phyloP scores from a whole-genome alignment of 1,140 invertebrate species.

The Drosophila takahashii region DNA sequence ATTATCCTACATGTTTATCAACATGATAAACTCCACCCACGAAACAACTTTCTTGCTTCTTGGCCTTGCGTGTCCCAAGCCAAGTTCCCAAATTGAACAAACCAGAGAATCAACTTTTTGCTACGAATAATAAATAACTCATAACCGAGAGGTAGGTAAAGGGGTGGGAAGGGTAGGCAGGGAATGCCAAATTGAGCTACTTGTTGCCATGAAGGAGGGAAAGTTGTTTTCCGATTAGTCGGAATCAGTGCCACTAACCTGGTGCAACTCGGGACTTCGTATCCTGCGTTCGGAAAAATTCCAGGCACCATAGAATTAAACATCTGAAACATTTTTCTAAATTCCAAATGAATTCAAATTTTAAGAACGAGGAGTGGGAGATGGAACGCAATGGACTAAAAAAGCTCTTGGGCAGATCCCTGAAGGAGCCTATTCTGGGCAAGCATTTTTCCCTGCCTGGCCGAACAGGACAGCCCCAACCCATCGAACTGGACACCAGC shows the following conservation, averaged over 20 bases:
- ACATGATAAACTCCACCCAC: slow-evolving; percentile 40
- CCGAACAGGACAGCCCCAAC: slow-evolving; percentile 78
- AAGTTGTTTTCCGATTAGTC: slow-evolving; percentile 35
- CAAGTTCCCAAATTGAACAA: slow-evolving; percentile 57
- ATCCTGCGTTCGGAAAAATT: slow-evolving; percentile 2
- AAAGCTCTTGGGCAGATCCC: slow-evolving; percentile 84
- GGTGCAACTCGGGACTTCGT: slow-evolving; percentile 31
- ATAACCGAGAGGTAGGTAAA: slow-evolving; percentile 38
- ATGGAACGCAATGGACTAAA: slow-evolving; percentile 68
- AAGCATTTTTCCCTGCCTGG: slow-evolving; percentile 84
- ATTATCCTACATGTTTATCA: slow-evolving; percentile 67
- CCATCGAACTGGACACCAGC: slow-evolving; percentile 85
- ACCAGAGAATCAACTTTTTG: slow-evolving; percentile 53
- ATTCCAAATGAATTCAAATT: background rate
- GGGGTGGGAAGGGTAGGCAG: background rate
- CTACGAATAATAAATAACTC: slow-evolving; percentile 74
- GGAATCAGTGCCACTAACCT: slow-evolving; percentile 40
- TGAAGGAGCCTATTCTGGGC: slow-evolving; percentile 85
- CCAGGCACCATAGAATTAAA: background rate
- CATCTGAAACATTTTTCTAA: background rate
- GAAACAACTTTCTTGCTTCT: slow-evolving; percentile 26
- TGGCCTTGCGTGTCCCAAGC: slow-evolving; percentile 60
- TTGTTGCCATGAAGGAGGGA: slow-evolving; percentile 35
- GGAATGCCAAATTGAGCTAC: slow-evolving; percentile 18
- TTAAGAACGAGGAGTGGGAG: slow-evolving; percentile 39